Evolutionary conservation across 2,888 invertebrate species (phyloP).

Genomic region (Hirudinaria manillensis): DNA sequence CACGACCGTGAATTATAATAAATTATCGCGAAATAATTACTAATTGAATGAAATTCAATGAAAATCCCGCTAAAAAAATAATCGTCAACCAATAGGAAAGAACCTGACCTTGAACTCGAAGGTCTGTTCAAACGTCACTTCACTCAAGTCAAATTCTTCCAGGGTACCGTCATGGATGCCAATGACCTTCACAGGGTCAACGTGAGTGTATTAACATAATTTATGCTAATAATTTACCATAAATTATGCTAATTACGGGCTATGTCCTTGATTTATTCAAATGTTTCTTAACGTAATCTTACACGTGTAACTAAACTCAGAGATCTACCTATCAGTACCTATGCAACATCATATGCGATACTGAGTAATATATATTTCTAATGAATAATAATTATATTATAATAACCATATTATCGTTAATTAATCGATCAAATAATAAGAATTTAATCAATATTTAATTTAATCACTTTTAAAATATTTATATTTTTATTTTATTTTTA

Average conservation of each 20-base stretch:
- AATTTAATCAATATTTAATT: too few species aligned
- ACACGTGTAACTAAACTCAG: background rate
- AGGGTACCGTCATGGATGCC: slow-evolving; percentile 99
- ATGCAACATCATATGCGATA: too few species aligned
- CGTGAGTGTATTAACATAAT: slow-evolving; percentile 52
- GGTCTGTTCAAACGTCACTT: slow-evolving; percentile 99
- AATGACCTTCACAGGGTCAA: slow-evolving; percentile 99
- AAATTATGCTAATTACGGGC: too few species aligned
- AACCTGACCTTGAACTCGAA: slow-evolving; percentile 99
- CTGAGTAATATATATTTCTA: too few species aligned
- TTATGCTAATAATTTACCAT: too few species aligned
- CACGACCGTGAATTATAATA: background rate
- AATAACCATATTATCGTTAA: too few species aligned
- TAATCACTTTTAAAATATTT: too few species aligned
- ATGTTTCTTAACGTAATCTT: background rate
- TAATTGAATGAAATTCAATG: too few species aligned
- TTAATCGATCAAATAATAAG: too few species aligned
- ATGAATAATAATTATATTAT: too few species aligned
- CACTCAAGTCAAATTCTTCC: slow-evolving; percentile 95
- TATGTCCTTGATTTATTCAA: background rate
- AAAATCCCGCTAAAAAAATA: too few species aligned
- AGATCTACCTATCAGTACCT: background rate
- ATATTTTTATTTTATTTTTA: background rate
- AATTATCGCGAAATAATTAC: background rate
- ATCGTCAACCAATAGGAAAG: slow-evolving; percentile 69